Percentiles rank a stretch among this genome's conserved stretches.
phyloP scores from a whole-genome alignment of 2,888 invertebrate genomes.

The Nezara viridula region DNA sequence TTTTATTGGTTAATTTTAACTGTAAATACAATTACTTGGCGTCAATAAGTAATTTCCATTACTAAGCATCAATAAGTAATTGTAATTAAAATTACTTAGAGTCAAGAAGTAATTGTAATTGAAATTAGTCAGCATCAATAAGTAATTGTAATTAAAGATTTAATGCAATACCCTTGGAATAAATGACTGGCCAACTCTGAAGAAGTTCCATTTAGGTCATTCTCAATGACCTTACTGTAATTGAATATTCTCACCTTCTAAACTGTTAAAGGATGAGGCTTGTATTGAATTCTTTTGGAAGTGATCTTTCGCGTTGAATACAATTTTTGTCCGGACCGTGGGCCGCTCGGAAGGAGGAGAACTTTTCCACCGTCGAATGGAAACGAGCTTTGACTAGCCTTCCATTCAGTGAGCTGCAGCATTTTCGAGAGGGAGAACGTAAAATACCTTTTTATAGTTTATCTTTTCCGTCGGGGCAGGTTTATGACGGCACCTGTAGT shows the following conservation, averaged over 20 bases:
- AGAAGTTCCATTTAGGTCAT: too few species aligned
- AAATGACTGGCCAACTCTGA: too few species aligned
- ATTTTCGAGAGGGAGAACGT: not conserved
- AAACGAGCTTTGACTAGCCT: not conserved
- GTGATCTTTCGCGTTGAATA: not conserved
- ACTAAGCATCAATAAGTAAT: too few species aligned
- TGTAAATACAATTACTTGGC: too few species aligned
- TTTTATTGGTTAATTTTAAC: too few species aligned
- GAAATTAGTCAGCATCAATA: too few species aligned
- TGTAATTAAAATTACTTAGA: too few species aligned
- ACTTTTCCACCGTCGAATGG: not conserved
- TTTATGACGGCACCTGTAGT: not conserved
- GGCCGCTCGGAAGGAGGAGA: not conserved
- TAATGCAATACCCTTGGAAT: too few species aligned
- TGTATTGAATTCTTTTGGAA: not conserved
- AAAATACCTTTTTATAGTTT: slow-evolving; percentile 25
- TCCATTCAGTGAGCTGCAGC: not conserved
- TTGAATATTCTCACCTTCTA: not conserved
- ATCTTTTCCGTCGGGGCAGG: not conserved
- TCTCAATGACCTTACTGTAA: too few species aligned
- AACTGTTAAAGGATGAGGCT: not conserved
- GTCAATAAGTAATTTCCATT: too few species aligned
- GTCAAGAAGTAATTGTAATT: too few species aligned
- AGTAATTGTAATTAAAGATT: too few species aligned
- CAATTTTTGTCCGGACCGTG: not conserved